Percentiles rank a stretch among this genome's conserved stretches.
These are phyloP conservation scores for Hemicrepidius hirtus DNA, from an alignment of 2,888 invertebrate genomes.

Conservation along the genomic window DNA sequence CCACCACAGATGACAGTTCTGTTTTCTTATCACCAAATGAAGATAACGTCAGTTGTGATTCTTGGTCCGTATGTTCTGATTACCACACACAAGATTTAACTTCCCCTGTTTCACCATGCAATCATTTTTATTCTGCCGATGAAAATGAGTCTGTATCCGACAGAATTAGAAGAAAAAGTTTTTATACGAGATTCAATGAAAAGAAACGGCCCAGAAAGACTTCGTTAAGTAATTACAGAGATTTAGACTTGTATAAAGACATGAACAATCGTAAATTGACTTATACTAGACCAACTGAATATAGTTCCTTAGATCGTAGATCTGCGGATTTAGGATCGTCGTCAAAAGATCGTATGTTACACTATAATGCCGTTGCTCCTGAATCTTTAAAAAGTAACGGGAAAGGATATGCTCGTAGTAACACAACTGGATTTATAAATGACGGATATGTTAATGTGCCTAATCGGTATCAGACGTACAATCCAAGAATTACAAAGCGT, in stretches of 20 bases:
- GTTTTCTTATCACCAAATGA: conserved; percentile 77
- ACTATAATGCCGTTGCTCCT: conserved; percentile 60
- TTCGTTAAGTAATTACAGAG: conserved; percentile 74
- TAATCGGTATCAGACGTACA: conserved; percentile 69
- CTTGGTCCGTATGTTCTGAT: conserved; percentile 81
- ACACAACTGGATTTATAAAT: conserved; percentile 63
- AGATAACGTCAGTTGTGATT: conserved; percentile 75
- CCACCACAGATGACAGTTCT: conserved; percentile 71
- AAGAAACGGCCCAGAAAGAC: conserved; percentile 83
- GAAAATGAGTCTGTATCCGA: conserved; percentile 84
- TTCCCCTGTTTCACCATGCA: conserved; percentile 73
- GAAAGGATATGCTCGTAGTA: conserved; percentile 64
- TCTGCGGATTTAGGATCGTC: conserved; percentile 61
- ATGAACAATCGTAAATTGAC: conserved; percentile 52
- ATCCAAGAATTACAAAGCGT: conserved; percentile 65
- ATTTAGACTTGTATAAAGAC: conserved; percentile 67
- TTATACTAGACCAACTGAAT: conserved; percentile 58
- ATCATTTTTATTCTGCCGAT: conserved; percentile 69
- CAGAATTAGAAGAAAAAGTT: conserved; percentile 90
- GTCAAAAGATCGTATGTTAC: conserved; percentile 54
- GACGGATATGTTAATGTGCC: conserved; percentile 69
- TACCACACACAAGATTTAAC: conserved; percentile 66
- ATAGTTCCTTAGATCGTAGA: conserved; percentile 66
- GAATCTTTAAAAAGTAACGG: conserved; percentile 55
- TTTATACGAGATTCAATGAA: conserved; percentile 92